Percentiles rank a stretch among this genome's conserved stretches.
phyloP scores from a whole-genome alignment of 2,113 vertebrate genomes.

The Charadrius vociferus region DNA sequence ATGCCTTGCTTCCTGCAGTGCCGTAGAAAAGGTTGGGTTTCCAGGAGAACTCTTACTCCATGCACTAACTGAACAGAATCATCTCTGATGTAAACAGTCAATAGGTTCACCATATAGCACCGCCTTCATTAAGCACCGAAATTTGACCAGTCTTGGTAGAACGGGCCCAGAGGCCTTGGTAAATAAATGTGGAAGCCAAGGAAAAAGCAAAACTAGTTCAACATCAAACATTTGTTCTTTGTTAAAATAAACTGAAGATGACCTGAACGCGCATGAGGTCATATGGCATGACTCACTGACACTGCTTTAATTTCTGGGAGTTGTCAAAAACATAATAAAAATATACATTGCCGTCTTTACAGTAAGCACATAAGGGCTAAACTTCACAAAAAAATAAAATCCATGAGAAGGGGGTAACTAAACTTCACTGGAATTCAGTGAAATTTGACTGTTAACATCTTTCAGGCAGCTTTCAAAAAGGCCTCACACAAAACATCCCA shows the following conservation, averaged over 20 bases:
- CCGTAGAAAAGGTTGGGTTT: background rate
- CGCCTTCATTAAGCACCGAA: background rate
- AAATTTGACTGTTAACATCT: background rate
- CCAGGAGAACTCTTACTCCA: background rate
- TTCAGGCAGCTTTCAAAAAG: background rate
- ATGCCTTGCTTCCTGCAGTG: background rate
- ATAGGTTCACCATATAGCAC: background rate
- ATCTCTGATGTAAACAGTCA: background rate
- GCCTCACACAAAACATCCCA: background rate
- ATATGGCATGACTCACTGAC: background rate
- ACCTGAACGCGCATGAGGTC: background rate
- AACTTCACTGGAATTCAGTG: background rate
- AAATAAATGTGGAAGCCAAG: background rate
- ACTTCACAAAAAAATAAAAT: background rate
- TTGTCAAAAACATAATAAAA: conserved; percentile 2
- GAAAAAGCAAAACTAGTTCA: background rate
- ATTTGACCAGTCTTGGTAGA: background rate
- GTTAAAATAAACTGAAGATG: background rate
- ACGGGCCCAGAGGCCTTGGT: background rate
- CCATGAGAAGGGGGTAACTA: background rate
- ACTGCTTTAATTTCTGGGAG: background rate
- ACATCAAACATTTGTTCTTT: background rate
- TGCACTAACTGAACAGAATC: background rate
- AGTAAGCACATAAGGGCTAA: background rate
- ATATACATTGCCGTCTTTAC: background rate